Base-by-base conservation (phyloP, 2,113 vertebrate species). In the Eubucco bourcierii region DNA sequence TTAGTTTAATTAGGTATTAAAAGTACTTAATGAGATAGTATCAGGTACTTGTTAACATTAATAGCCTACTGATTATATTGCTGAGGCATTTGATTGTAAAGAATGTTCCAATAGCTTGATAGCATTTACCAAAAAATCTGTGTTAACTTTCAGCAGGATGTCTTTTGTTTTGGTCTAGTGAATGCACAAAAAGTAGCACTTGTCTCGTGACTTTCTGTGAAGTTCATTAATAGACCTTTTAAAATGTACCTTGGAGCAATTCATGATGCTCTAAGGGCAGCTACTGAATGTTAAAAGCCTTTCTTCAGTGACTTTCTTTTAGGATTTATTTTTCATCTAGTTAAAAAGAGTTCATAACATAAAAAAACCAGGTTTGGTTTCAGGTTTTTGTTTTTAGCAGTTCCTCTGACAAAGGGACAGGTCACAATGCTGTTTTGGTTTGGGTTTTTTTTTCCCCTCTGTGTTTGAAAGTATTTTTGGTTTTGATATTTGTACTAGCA, bases 161-260 rank as follows among this genome's bases (percentile, higher is more conserved):
- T 84, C 94, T 84, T 95, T 27, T 80, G 87, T 95, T 88, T 87
- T 92, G 64, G 46, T 41, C 75, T 88, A 95, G 80, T 83, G 92
- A 78, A 74, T 80, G 21, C 55, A 61, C 60, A 83, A 78, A 92
- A 90, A 72, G 31, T 94, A 58, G 50, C 71, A 80, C 52, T 67
- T 89, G 68, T 90, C 39, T 86, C 81, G 73, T 91, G 76, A 75
- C 66, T 94, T 96, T 39, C 18, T 52, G 25, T 94, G 74, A 84
- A 71, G 44, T 84, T 89, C 67, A 41, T 96, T 96, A 95, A 91
- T 84, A 87, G 76, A 93, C 77, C 66, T 84, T 92, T 95, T 83
- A 95, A 96, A 95, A 61, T 52, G 82, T 83, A 67, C 65, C 72
- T 88, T 81, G 56, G 50, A 81, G 83, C 73, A 90, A 75, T 16